A percentile compares a stretch with the other conserved stretches of the same genome.
phyloP scores from a whole-genome alignment of 2,797 vertebrate genomes.

The Lemur catta region DNA sequence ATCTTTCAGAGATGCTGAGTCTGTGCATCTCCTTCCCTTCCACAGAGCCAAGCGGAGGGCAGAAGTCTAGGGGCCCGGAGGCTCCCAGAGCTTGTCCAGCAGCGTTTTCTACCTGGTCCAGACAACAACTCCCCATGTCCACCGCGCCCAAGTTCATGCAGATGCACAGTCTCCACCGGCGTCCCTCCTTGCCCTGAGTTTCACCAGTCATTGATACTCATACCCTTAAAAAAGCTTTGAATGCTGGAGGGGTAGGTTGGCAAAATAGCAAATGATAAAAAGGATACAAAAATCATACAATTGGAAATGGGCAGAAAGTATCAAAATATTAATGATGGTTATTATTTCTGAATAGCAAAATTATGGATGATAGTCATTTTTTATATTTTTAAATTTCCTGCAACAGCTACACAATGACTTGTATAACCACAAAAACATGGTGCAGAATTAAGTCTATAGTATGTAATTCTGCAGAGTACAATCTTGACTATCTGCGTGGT shows the following conservation, averaged over 20 bases:
- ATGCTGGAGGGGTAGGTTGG: neutral
- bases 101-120: neutral
- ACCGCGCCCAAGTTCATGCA: neutral
- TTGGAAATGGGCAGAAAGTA: slow-evolving; percentile 2
- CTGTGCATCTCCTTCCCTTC: neutral
- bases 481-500: neutral
- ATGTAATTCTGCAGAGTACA: neutral
- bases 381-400: neutral
- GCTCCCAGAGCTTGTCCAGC: too few species aligned
- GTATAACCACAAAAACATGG: neutral
- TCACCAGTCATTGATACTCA: neutral
- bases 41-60: too few species aligned
- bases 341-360: slow-evolving; percentile 39
- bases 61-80: neutral
- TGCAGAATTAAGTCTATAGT: too few species aligned
- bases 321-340: slow-evolving; percentile 25
- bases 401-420: neutral
- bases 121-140: neutral
- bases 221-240: neutral
- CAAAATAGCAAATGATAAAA: neutral
- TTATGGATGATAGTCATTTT: neutral
- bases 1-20: neutral
- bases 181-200: neutral
- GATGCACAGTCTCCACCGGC: fast-evolving
- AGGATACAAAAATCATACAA: neutral